Evolutionary conservation across 2,797 vertebrate species (phyloP), one percentile per base, ranked within the genome.

Genomic region (Denticeps clupeoides): DNA sequence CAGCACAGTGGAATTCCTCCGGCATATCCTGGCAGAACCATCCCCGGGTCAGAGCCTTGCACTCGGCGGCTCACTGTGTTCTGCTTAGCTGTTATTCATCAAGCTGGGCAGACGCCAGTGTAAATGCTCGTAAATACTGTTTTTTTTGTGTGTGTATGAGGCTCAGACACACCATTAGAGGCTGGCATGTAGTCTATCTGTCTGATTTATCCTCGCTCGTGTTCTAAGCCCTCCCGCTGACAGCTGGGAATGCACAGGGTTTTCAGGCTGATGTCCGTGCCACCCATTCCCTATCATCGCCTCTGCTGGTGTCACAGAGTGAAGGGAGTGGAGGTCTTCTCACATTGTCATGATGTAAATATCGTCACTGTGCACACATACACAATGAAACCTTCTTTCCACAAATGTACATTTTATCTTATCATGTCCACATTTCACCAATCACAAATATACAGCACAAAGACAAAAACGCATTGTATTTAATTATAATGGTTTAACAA

Each of bases 201-300:
- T 43, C 31, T 40, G 45, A 48, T 31, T 23, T 13, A 33, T 33
- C 32, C 6, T 23, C 8, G 26, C 29, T 51, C 41, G 25, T 51
- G 41, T 40, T 33, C 13, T 21, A 24, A 31, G 38, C 45, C 22
- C 27, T 47, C 31, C 41, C 33, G 51, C 47, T 64, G 55, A 60
- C 62, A 47, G 51, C 58, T 50, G 55, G 45, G 55, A 56, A 61
- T 55, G 55, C 41, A 42, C 41, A 31, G 31, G 38, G 28, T 44
- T 47, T 55, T 40, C 40, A 50, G 49, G 40, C 41, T 50, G 41
- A 53, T 32, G 51, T 27, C 45, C 25, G 23, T 33, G 40, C 28
- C 21, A 46, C 26, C 49, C 23, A 5, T 40, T 42, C 23, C 51
- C 42, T 27, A 28, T 41, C 21, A 23, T 19, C 33, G 52, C 38